These are phyloP conservation scores for Macrotus californicus DNA, from an alignment of 2,113 vertebrate species.

Conservation along the genomic window DNA sequence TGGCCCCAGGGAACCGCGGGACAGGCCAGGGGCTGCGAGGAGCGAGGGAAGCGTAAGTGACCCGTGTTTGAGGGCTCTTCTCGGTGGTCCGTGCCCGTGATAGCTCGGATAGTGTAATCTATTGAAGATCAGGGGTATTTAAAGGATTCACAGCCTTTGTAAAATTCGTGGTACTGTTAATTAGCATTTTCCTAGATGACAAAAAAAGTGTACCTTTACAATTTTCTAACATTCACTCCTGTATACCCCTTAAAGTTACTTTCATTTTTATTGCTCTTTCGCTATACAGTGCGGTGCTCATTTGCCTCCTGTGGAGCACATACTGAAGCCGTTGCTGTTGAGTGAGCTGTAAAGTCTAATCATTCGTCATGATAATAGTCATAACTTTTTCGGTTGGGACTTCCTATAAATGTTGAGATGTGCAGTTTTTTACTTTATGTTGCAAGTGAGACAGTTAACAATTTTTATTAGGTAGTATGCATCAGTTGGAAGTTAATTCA, in stretches of 20 bases:
- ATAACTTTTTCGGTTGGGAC: background rate
- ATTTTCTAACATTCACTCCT: background rate
- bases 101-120: background rate
- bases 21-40: background rate
- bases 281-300: background rate
- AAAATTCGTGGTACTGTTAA: background rate
- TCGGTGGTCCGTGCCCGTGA: background rate
- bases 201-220: background rate
- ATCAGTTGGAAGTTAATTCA: background rate
- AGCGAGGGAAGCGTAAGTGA: background rate
- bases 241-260: background rate
- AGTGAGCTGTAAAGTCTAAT: background rate
- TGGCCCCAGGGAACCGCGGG: rapidly evolving
- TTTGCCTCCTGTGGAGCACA: background rate
- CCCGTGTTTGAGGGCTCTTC: background rate
- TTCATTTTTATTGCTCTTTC: too few relatives aligned
- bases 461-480: background rate
- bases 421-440: background rate
- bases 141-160: background rate
- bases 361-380: background rate
- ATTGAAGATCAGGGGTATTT: too few relatives aligned
- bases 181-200: background rate
- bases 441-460: background rate
- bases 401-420: background rate
- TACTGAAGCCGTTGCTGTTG: background rate